Percentiles rank a stretch among this genome's conserved stretches.
Conservation (phyloP, 2,888 invertebrate genomes). For the Zelleria hepariella region DNA sequence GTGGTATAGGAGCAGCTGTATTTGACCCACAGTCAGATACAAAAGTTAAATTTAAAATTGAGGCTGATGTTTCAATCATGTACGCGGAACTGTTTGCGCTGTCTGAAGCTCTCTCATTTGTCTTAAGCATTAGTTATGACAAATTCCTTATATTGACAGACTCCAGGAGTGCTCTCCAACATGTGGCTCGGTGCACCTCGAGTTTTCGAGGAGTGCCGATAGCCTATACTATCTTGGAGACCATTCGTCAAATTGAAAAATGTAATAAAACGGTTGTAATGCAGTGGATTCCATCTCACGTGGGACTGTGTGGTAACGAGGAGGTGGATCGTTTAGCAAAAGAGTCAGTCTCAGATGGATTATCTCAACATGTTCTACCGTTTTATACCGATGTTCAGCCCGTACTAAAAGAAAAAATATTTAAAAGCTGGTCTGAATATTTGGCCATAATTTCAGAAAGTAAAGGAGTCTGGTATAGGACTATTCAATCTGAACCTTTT, state of each 20-base stretch:
- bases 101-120: conserved; percentile 11
- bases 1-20: background rate
- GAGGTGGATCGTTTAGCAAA: too few species aligned
- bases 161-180: conserved; percentile 13
- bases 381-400: too few species aligned
- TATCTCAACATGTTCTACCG: too few species aligned
- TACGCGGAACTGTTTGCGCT: conserved; percentile 13
- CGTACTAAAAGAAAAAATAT: too few species aligned
- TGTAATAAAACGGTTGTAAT: background rate
- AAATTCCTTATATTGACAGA: conserved; percentile 11
- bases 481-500: too few species aligned
- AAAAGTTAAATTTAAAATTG: conserved; percentile 9
- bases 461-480: too few species aligned
- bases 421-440: too few species aligned
- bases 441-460: too few species aligned
- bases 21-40: background rate
- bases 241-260: background rate
- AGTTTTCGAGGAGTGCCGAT: conserved; percentile 12
- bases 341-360: too few species aligned
- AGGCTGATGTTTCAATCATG: conserved; percentile 10
- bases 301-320: too few species aligned
- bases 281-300: too few species aligned
- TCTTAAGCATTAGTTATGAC: background rate
- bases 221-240: conserved; percentile 10
- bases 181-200: conserved; percentile 14